Conservation (phyloP, 2,113 vertebrate genomes). For the Melierax canorus region DNA sequence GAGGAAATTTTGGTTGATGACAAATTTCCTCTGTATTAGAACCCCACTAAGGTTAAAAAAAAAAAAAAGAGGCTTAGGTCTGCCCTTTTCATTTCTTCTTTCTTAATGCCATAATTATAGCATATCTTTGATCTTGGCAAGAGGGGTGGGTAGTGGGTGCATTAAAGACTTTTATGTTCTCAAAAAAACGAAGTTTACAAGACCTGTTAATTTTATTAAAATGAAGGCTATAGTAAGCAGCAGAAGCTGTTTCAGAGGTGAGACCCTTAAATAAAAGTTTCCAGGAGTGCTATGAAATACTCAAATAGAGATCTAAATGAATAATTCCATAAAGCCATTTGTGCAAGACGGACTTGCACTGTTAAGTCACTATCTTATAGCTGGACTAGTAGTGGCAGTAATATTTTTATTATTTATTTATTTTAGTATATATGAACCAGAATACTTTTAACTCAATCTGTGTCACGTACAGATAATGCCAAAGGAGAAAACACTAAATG, state of each 20-base stretch:
- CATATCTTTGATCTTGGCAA: neutral
- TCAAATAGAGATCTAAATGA: neutral
- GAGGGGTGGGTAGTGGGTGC: too few species aligned
- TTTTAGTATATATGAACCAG: neutral
- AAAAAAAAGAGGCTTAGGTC: neutral
- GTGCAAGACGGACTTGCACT: fast-evolving
- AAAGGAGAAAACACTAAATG: neutral
- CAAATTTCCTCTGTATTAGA: neutral
- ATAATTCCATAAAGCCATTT: neutral
- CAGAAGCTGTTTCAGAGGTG: neutral
- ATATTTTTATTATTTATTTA: neutral
- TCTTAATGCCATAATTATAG: neutral
- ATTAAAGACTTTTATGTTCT: neutral
- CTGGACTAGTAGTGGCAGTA: neutral
- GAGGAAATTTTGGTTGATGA: neutral
- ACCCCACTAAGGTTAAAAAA: neutral
- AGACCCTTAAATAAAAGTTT: neutral
- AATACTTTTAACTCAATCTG: neutral
- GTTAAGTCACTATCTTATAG: neutral
- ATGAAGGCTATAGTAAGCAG: neutral
- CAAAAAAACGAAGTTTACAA: neutral
- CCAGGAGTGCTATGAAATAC: neutral
- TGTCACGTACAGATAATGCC: neutral
- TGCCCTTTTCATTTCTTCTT: neutral
- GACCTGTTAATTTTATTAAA: neutral